phyloP scores from a whole-genome alignment of 2,797 vertebrate species.

The Hapalemur alaotrensis region DNA sequence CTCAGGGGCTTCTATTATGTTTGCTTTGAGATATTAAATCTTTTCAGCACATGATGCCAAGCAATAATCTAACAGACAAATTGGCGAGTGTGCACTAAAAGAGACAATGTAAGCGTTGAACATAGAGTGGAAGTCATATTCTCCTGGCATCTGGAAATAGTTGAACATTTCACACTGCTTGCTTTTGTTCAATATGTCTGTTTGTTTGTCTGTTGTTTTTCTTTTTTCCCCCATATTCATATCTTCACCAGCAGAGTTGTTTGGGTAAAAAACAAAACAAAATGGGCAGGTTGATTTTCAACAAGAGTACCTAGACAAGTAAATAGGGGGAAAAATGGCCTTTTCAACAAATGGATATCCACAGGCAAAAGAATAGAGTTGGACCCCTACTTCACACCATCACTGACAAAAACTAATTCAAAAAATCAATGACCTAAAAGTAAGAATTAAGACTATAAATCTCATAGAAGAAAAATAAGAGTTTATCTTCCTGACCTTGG shows the following conservation, averaged over 20 bases:
- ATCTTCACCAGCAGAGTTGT: not conserved
- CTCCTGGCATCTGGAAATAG: not conserved
- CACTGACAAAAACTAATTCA: constrained; percentile 19
- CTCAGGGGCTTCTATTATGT: not conserved
- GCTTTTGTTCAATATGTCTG: not conserved
- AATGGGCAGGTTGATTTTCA: not conserved
- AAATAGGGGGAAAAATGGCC: not conserved
- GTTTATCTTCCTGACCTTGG: not conserved
- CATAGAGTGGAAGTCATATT: not conserved
- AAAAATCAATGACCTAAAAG: not conserved
- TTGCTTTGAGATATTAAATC: not conserved
- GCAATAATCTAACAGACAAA: not conserved
- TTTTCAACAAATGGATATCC: not conserved
- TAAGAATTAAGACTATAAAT: not conserved
- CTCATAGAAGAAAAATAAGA: not conserved
- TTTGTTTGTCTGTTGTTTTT: not conserved
- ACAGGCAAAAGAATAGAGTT: not conserved
- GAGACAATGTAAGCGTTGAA: not conserved
- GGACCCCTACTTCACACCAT: not conserved
- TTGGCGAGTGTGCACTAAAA: not conserved
- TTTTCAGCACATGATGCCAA: not conserved
- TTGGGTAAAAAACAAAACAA: not conserved
- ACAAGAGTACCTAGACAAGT: not conserved
- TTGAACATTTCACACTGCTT: not conserved
- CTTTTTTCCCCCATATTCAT: not conserved